Evolutionary conservation across 2,113 vertebrate species (phyloP), one percentile per base, ranked within the genome.

Genomic region (Ranitomeya variabilis): DNA sequence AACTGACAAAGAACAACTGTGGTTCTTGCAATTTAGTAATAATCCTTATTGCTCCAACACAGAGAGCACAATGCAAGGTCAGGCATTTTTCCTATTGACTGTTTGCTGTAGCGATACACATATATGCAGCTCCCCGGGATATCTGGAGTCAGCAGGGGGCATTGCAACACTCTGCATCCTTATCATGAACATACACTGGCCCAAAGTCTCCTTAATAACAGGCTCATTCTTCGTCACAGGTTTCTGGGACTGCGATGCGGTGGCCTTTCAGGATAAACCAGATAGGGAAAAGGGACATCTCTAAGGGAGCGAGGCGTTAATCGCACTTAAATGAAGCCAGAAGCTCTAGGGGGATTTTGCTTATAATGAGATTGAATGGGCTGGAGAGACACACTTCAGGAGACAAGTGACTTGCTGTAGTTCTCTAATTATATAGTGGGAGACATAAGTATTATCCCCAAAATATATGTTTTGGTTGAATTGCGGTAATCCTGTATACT

Each of bases 291-390:
- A 93, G 87, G 85, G 88, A 80, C 80, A 37, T 62, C 74, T 90
- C 91, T 88, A 59, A 90, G 81, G 74, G 88, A 92, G 90, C 90
- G 92, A 89, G 92, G 81, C 37, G 76, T 90, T 94, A 95, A 96
- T 95, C 93, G 93, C 91, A 89, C 89, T 92, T 94, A 94, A 94
- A 94, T 95, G 93, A 95, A 94, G 90, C 88, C 89, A 93, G 91
- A 91, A 94, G 94, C 93, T 92, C 93, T 73, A 89, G 86, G 87
- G 92, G 93, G 92, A 91, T 85, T 91, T 91, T 89, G 31, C 86
- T 93, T 93, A 91, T 95, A 95, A 95, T 95, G 93, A 94, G 92
- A 91, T 76, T 91, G 77, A 51, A 85, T 82, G 87, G 89, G 86
- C 90, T 93, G 93, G 87, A 90, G 93, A 91, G 92, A 91, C 91